Percentiles rank a stretch among this genome's conserved stretches.
phyloP scores from a whole-genome alignment of 1,140 invertebrate species.

The Trichonephila clavata region DNA sequence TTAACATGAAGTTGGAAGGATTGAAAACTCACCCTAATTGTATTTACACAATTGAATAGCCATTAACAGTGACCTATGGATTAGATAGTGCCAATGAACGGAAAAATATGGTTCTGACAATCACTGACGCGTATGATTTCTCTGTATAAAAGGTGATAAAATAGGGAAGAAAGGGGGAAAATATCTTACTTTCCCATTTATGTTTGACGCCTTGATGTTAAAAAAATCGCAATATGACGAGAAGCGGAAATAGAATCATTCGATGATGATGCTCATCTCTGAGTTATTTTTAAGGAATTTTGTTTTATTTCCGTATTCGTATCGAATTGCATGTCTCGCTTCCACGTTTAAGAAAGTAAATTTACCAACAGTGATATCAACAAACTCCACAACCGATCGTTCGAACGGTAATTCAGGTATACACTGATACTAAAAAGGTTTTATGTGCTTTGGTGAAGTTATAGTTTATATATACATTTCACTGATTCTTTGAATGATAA shows the following conservation, averaged over 20 bases:
- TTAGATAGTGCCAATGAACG: conserved; percentile 54
- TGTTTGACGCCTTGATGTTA: not conserved
- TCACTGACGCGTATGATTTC: conserved; percentile 25
- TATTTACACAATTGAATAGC: conserved; percentile 41
- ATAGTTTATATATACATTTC: too few relatives aligned
- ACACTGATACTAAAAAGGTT: too few relatives aligned
- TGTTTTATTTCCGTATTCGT: conserved; percentile 5
- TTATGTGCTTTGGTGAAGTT: too few relatives aligned
- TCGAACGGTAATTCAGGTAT: too few relatives aligned
- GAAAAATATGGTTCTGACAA: conserved; percentile 44
- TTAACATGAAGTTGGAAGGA: conserved; percentile 32
- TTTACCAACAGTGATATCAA: too few relatives aligned
- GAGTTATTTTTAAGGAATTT: not conserved
- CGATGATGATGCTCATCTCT: not conserved
- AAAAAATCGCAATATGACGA: not conserved
- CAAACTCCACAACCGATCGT: too few relatives aligned
- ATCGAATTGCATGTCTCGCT: not conserved
- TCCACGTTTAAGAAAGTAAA: not conserved
- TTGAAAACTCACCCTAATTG: not conserved
- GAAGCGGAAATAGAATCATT: conserved; percentile 9
- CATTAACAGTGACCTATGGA: conserved; percentile 29
- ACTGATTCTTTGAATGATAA: too few relatives aligned
- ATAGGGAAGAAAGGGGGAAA: not conserved
- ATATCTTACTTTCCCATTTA: not conserved
- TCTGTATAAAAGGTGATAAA: conserved; percentile 35